Conservation (phyloP, 2,113 vertebrate species). For the Atlantisia rogersi region DNA sequence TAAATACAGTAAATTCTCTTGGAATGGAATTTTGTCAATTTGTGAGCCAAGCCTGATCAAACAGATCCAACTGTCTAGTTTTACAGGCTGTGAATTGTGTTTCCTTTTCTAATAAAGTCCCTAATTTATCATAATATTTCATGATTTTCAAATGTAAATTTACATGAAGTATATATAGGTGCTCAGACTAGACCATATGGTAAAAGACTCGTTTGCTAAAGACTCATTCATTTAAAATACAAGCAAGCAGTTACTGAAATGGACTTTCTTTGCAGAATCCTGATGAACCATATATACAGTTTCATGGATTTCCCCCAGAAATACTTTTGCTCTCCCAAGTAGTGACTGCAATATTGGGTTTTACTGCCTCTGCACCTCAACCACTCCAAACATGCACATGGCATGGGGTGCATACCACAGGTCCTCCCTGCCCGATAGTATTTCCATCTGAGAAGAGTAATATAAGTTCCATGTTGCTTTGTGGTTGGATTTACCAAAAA, state of each 20-base stretch:
- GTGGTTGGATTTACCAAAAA: neutral
- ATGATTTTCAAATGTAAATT: neutral
- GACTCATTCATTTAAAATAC: neutral
- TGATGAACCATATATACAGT: neutral
- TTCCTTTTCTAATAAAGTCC: neutral
- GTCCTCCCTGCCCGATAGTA: neutral
- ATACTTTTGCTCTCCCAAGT: neutral
- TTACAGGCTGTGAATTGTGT: neutral
- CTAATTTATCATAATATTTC: neutral
- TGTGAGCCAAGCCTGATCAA: neutral
- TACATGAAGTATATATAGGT: neutral
- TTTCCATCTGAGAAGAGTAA: neutral
- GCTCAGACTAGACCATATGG: neutral
- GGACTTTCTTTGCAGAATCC: neutral
- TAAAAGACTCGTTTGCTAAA: neutral
- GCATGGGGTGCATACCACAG: fast-evolving
- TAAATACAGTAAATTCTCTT: neutral
- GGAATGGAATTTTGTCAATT: neutral
- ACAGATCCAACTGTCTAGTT: neutral
- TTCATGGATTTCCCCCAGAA: neutral
- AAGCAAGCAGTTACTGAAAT: neutral
- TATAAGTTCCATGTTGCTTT: neutral
- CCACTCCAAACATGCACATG: neutral
- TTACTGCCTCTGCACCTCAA: neutral
- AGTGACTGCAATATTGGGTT: neutral